phyloP scores from a whole-genome alignment of 1,140 invertebrate genomes.

The Campodea augens region DNA sequence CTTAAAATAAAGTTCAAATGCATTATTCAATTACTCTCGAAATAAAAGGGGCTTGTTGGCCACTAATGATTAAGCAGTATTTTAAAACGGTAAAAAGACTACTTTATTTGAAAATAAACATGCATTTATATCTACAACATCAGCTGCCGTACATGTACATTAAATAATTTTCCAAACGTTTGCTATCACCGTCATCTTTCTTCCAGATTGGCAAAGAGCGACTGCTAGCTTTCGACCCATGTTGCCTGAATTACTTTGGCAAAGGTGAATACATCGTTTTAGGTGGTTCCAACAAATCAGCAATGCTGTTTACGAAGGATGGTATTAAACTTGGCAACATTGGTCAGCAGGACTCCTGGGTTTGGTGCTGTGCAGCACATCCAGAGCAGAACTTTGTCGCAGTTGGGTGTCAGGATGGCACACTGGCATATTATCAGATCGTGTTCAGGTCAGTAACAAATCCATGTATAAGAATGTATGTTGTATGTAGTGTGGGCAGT shows the following conservation, averaged over 20 bases:
- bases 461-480: too few relatives aligned
- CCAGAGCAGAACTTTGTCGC: slow-evolving; percentile 53
- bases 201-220: slow-evolving; percentile 47
- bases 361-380: slow-evolving; percentile 62
- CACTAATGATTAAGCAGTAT: too few relatives aligned
- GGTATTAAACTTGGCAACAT: slow-evolving; percentile 57
- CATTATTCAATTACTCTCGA: too few relatives aligned
- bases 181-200: too few relatives aligned
- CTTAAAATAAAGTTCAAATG: too few relatives aligned
- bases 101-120: too few relatives aligned
- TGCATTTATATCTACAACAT: too few relatives aligned
- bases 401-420: slow-evolving; percentile 90
- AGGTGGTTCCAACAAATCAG: slow-evolving; percentile 57
- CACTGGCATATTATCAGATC: slow-evolving; percentile 76
- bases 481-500: too few relatives aligned
- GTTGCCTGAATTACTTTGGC: slow-evolving; percentile 54
- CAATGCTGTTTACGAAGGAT: slow-evolving; percentile 62
- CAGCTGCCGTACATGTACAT: not conserved
- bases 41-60: too few relatives aligned
- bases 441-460: too few relatives aligned
- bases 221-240: slow-evolving; percentile 57
- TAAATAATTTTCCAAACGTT: slow-evolving; percentile 2
- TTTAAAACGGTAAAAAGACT: too few relatives aligned
- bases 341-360: slow-evolving; percentile 58
- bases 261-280: slow-evolving; percentile 70